phyloP scores from a whole-genome alignment of 92 coral and sea anemone genomes.

The Bergia sp. region DNA sequence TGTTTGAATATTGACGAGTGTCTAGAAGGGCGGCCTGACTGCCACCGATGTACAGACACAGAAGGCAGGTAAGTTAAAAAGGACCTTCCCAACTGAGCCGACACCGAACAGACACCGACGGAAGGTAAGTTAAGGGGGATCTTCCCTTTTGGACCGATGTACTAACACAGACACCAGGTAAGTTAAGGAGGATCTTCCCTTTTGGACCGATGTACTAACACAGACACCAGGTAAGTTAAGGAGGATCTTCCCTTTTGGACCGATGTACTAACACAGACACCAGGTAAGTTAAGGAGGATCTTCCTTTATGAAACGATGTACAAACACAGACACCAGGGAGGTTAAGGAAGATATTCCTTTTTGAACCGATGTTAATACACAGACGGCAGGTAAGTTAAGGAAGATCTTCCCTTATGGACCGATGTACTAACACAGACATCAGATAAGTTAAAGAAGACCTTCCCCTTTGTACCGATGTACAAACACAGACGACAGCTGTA shows the following conservation, averaged over 20 bases:
- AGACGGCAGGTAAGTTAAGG: conserved; percentile 72
- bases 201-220: not conserved
- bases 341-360: not conserved
- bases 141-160: no score
- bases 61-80: conserved; percentile 72
- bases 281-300: not conserved
- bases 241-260: no score
- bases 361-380: not conserved
- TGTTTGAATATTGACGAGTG: conserved; percentile 93
- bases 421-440: not conserved
- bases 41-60: conserved; percentile 59
- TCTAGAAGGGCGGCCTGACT: conserved; percentile 83
- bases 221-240: conserved; percentile 70
- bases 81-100: no score
- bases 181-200: not conserved
- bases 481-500: no score
- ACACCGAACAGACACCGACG: not conserved
- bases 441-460: not conserved
- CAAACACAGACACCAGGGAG: no score
- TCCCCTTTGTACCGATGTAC: no score
- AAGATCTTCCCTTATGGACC: no score
- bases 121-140: not conserved
- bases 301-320: no score
- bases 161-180: no score
- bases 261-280: not conserved